Conservation (phyloP, 2,797 vertebrate species). For the Poecilia wingei region DNA sequence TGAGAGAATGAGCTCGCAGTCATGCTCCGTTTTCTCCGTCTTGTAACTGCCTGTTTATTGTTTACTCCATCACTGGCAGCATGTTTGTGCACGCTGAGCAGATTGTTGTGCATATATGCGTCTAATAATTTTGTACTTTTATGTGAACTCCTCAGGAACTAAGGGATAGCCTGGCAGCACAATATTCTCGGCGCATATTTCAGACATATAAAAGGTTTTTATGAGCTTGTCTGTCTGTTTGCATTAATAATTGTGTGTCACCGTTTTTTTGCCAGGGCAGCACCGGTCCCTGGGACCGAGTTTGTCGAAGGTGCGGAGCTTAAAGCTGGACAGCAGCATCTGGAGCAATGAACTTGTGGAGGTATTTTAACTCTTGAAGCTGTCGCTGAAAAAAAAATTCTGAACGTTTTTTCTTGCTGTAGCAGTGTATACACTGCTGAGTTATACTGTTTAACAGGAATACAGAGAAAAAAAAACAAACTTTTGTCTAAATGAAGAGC, state of each 20-base stretch:
- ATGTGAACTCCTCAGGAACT: slow-evolving; percentile 18
- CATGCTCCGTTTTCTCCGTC: slow-evolving; percentile 62
- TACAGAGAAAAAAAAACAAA: too few species aligned
- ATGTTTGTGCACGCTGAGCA: slow-evolving; percentile 17
- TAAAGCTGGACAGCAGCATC: slow-evolving; percentile 94
- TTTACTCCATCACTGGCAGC: slow-evolving; percentile 44
- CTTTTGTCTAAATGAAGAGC: not conserved
- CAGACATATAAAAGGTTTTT: not conserved
- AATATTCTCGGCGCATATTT: not conserved
- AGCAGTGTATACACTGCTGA: not conserved
- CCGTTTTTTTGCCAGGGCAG: slow-evolving; percentile 81
- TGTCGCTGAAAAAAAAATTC: not conserved
- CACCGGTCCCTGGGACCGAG: slow-evolving; percentile 91
- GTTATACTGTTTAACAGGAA: not conserved
- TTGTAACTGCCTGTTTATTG: slow-evolving; percentile 63
- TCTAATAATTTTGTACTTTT: slow-evolving; percentile 24
- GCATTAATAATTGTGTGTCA: slow-evolving; percentile 9
- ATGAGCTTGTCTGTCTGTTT: not conserved
- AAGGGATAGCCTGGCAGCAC: slow-evolving; percentile 11
- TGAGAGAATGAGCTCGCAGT: slow-evolving; percentile 68
- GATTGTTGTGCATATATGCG: slow-evolving; percentile 28
- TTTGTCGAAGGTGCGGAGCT: slow-evolving; percentile 92
- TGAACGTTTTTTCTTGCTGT: too few species aligned
- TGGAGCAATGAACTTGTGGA: slow-evolving; percentile 98
- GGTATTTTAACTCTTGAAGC: slow-evolving; percentile 70